Conservation (phyloP, 2,797 vertebrate genomes). For the Galaxias olidus region DNA sequence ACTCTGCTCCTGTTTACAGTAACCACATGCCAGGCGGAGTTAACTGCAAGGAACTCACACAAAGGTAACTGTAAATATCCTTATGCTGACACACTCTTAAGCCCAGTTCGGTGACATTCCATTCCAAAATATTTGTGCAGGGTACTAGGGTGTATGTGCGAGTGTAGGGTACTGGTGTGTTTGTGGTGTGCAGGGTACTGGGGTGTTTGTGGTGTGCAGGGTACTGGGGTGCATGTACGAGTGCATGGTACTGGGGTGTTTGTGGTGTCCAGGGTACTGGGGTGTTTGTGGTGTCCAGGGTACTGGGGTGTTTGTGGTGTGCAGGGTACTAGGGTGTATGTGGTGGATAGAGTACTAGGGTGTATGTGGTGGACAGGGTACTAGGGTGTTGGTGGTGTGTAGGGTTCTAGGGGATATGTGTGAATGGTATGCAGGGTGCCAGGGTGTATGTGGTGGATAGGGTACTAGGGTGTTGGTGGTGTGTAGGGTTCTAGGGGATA, state of each 20-base stretch:
- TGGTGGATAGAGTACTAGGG: neutral
- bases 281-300: neutral
- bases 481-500: neutral
- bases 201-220: neutral
- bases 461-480: neutral
- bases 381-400: neutral
- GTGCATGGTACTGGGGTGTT: neutral
- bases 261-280: neutral
- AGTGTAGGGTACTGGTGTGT: neutral
- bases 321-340: neutral
- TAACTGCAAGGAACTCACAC: no score
- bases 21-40: no score
- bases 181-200: neutral
- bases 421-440: conserved; percentile 1
- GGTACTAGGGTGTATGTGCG: neutral
- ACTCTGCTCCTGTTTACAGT: no score
- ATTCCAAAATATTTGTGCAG: neutral
- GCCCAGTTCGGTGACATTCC: no score
- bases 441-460: neutral
- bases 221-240: neutral
- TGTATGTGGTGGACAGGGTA: neutral
- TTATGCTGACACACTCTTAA: no score
- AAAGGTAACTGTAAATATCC: no score
- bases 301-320: neutral
- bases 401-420: neutral